Evolutionary conservation across 1,140 invertebrate genomes (phyloP), one percentile per base, ranked within the genome.

Genomic region (Drosophila auraria): DNA sequence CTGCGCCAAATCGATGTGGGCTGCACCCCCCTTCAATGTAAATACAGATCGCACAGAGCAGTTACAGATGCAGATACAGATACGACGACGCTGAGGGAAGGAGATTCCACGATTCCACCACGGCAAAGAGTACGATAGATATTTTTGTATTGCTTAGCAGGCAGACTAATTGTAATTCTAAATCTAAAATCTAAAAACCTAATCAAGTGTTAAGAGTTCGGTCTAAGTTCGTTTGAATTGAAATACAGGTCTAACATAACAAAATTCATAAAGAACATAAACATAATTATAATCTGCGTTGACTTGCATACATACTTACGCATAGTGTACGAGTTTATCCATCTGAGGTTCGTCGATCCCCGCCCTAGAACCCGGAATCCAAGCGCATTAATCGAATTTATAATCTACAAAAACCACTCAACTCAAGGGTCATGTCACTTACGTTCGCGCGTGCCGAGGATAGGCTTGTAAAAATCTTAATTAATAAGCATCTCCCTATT

Each of bases 101-200:
- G 38, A 51, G 14, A 50, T 7, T 27, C 51, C 64, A 58, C 44
- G 36, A 59, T 51, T 59, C 70, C 70, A 59, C 70, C 70, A 59
- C 17, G 54, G 70, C 66, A 51, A 33, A 74, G 33, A 56, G 54
- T 64, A 68, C 60, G 75, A 83, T 66, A 54, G 78, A 81, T 87
- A 89, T 87, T 89, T 87, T 89, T 87, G 66, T 87, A 87, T 89
- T 77, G 51, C 74, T 80, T 77, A 80, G 63, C 50, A 66, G 81
- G 73, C 73, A 50, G 69, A 82, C 45, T 87, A 83, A 84, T 73
- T 78, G 53, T 83, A 78, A 68, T 66, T 78, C 36, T 42, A 76
- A 59, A 53, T 30, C 27, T 30, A 30, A 30, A 30, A 30, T 30
- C 27, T 30, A 30, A 30, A 30, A 30, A 47, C 54, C 38, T 54